phyloP scores from a whole-genome alignment of 2,113 vertebrate genomes.

The Xenopus tropicalis region UCB_Xtro_10.0 CM004448.2:38447001-38447500 shows the following conservation, averaged over 20 bases:
- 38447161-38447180: not conserved
- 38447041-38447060: too few species aligned
- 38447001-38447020: too few species aligned
- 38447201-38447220: not conserved
- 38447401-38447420: constrained; percentile 48
- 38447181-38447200: not conserved
- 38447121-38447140: too few species aligned
- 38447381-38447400: constrained; percentile 45
- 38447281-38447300: constrained; percentile 39
- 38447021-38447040: too few species aligned
- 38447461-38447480: constrained; percentile 47
- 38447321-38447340: constrained; percentile 50
- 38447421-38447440: constrained; percentile 46
- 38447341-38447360: constrained; percentile 50
- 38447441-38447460: constrained; percentile 39
- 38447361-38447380: constrained; percentile 48
- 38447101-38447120: too few species aligned
- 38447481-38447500: constrained; percentile 47
- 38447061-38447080: too few species aligned
- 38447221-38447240: not conserved
- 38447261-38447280: constrained; percentile 46
- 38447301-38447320: constrained; percentile 43
- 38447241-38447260: constrained; percentile 7
- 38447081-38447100: too few species aligned
- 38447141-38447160: not conserved